A percentile compares a stretch with the other conserved stretches of the same genome.
Evolutionary conservation across 2,113 vertebrate genomes (phyloP).

Genomic region (Acinonyx jubatus): DNA sequence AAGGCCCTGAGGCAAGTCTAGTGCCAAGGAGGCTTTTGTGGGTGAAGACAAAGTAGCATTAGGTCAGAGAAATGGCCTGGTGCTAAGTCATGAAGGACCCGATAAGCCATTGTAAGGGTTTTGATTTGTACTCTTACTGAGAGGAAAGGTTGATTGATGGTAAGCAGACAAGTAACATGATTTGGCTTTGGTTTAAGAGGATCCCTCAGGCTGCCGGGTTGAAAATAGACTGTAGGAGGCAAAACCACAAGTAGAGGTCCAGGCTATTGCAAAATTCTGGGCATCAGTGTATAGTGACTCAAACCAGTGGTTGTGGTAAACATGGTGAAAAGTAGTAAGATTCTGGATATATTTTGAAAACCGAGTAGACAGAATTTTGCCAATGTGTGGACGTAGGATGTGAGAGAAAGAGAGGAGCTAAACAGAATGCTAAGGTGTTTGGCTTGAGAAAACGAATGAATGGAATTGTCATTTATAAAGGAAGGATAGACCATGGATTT

Average conservation of each 20-base stretch:
- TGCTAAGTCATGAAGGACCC: not conserved
- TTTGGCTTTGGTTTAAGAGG: not conserved
- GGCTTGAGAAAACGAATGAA: not conserved
- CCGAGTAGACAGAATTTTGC: not conserved
- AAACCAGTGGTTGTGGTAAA: not conserved
- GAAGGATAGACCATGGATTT: not conserved
- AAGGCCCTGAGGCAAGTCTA: not conserved
- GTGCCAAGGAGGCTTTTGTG: not conserved
- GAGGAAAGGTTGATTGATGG: not conserved
- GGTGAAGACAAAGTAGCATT: not conserved
- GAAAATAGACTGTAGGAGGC: not conserved
- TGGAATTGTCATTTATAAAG: not conserved
- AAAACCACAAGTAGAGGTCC: not conserved
- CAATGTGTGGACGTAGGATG: not conserved
- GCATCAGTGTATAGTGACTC: not conserved
- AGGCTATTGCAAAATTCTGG: not conserved
- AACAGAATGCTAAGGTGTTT: not conserved
- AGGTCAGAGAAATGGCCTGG: not conserved
- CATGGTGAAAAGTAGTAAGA: not conserved
- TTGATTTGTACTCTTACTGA: not conserved
- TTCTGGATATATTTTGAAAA: not conserved
- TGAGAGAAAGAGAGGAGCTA: not conserved
- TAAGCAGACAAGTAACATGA: not conserved
- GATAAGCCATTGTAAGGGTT: not conserved
- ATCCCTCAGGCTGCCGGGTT: not conserved